These are phyloP conservation scores for Mobula hypostoma DNA, from an alignment of 2,113 vertebrate genomes.

Conservation along the genomic window DNA sequence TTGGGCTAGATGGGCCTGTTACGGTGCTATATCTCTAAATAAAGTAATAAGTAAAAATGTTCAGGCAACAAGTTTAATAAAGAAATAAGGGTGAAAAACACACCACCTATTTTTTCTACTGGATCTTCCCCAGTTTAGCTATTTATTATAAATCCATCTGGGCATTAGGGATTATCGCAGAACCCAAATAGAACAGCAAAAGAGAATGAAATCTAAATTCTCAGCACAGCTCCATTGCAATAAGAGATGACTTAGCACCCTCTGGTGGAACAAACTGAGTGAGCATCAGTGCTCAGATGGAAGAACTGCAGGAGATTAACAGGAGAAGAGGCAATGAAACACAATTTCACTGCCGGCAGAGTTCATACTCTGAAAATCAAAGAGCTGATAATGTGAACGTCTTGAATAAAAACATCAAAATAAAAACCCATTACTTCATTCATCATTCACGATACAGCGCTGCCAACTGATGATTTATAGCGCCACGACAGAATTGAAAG, in stretches of 20 bases:
- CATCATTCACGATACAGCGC: background rate
- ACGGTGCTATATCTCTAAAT: too few relatives aligned
- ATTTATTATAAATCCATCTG: too few relatives aligned
- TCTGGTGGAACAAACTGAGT: background rate
- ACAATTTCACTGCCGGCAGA: background rate
- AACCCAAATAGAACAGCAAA: too few relatives aligned
- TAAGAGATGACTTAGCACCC: conserved; percentile 20
- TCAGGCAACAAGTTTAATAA: too few relatives aligned
- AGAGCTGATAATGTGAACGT: background rate
- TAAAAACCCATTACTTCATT: conserved; percentile 4
- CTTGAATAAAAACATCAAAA: conserved; percentile 7
- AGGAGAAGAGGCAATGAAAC: background rate
- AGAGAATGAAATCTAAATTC: too few relatives aligned
- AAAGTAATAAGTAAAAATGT: too few relatives aligned
- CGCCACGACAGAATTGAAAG: background rate
- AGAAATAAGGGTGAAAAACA: too few relatives aligned
- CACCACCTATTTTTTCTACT: too few relatives aligned
- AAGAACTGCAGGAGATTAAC: background rate
- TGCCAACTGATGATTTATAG: background rate
- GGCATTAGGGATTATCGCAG: too few relatives aligned
- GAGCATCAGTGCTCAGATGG: background rate
- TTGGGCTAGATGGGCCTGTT: too few relatives aligned
- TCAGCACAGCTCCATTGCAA: background rate
- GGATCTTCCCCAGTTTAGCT: too few relatives aligned
- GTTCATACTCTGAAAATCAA: background rate